Percentiles rank a stretch among this genome's conserved stretches.
phyloP scores from a whole-genome alignment of 2,797 vertebrate genomes.

The Babyrousa celebensis region DNA sequence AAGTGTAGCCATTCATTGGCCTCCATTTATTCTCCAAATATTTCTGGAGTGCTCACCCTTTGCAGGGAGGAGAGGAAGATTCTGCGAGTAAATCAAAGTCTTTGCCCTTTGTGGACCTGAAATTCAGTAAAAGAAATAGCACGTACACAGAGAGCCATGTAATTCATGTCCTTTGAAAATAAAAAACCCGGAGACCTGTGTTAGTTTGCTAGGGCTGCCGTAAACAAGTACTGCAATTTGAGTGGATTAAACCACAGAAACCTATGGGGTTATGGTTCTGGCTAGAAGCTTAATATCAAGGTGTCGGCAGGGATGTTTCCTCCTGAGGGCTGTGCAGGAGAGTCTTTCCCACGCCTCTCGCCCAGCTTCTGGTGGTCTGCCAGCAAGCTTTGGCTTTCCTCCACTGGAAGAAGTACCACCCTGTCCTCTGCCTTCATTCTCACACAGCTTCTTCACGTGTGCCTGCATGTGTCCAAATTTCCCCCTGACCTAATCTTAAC shows the following conservation, averaged over 20 bases:
- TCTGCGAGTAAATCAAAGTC: not conserved
- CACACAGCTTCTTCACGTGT: not conserved
- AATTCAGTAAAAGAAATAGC: not conserved
- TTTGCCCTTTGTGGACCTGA: not conserved
- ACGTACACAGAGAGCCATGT: not conserved
- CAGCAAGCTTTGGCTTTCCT: too few species aligned
- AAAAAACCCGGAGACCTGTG: not conserved
- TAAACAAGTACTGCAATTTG: too few species aligned
- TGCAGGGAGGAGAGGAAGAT: not conserved
- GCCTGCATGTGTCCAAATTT: not conserved
- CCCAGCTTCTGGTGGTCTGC: too few species aligned
- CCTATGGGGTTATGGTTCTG: not conserved
- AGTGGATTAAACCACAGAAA: not conserved
- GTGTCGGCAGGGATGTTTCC: too few species aligned
- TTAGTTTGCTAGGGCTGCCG: not conserved
- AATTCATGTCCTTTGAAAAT: not conserved
- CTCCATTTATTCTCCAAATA: constrained; percentile 11
- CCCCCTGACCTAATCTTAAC: not conserved
- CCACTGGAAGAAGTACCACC: not conserved
- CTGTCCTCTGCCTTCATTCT: not conserved
- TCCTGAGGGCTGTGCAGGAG: too few species aligned
- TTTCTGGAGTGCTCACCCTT: not conserved
- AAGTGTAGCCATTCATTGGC: not conserved
- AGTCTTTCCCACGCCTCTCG: too few species aligned
- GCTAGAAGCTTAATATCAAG: not conserved